These are phyloP conservation scores for Corythornis madagascariensis DNA, from an alignment of 2,113 vertebrate genomes.

Conservation along the genomic window DNA sequence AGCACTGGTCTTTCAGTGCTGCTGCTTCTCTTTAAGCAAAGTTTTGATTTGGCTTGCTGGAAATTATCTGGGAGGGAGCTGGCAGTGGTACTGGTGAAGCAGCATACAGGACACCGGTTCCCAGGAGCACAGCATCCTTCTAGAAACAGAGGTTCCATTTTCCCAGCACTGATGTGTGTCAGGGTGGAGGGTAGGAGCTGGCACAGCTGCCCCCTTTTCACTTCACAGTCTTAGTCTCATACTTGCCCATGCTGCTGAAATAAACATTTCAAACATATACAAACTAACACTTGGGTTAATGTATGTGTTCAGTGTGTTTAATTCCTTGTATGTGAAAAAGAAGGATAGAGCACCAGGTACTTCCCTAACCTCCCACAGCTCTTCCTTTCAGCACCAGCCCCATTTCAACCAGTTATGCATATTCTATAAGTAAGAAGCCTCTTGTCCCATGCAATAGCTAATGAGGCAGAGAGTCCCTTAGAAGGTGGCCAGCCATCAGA, in stretches of 20 bases:
- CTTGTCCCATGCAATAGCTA: neutral
- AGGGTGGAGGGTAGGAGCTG: neutral
- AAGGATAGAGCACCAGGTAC: neutral
- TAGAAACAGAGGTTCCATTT: accelerated
- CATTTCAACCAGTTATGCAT: neutral
- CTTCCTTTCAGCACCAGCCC: neutral
- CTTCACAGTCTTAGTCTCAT: neutral
- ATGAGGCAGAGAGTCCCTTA: neutral
- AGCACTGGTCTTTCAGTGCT: neutral
- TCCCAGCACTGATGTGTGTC: neutral
- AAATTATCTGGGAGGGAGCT: neutral
- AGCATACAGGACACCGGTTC: accelerated
- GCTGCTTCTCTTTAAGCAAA: neutral
- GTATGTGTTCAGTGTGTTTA: neutral
- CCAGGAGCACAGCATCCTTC: neutral
- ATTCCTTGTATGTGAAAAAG: neutral
- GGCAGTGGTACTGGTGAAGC: neutral
- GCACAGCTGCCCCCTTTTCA: neutral
- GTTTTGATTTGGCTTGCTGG: neutral
- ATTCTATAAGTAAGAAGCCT: neutral
- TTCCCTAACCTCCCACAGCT: neutral
- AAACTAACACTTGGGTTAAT: neutral
- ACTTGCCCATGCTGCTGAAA: neutral
- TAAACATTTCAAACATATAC: neutral
- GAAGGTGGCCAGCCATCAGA: neutral